Percentiles rank a stretch among this genome's conserved stretches.
phyloP scores from a whole-genome alignment of 2,797 vertebrate genomes.

The Diplodus sargus region DNA sequence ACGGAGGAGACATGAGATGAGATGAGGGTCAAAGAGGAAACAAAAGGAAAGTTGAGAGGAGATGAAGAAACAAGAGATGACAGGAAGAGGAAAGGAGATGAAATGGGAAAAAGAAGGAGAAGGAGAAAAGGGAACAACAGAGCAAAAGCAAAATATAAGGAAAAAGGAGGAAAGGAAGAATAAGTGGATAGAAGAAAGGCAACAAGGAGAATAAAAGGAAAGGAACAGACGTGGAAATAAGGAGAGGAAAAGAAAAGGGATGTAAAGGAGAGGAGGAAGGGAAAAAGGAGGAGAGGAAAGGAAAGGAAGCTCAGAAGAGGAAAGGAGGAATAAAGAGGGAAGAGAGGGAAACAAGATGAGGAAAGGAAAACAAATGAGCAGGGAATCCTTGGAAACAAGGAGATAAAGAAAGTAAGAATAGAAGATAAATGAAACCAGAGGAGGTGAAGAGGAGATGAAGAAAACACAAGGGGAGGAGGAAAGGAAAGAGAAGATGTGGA shows the following conservation, averaged over 20 bases:
- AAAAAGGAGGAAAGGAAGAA: too few species aligned
- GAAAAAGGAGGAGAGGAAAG: neutral
- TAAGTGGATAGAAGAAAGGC: too few species aligned
- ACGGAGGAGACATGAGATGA: neutral
- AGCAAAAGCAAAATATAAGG: too few species aligned
- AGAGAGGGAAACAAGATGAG: too few species aligned
- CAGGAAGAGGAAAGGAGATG: too few species aligned
- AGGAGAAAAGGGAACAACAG: neutral
- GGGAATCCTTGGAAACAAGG: neutral
- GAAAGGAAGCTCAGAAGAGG: too few species aligned
- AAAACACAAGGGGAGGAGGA: neutral
- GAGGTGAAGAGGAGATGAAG: neutral
- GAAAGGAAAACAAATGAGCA: neutral
- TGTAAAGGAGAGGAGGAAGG: too few species aligned
- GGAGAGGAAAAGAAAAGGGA: neutral
- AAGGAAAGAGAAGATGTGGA: neutral
- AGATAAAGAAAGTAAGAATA: neutral
- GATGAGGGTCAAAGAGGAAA: neutral
- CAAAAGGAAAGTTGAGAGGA: neutral
- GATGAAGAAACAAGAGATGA: neutral
- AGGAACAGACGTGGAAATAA: too few species aligned
- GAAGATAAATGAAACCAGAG: neutral
- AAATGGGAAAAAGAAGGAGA: too few species aligned
- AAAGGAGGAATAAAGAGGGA: neutral
- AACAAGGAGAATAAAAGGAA: too few species aligned